Conservation (phyloP, 2,888 invertebrate species). For the Noctua janthina region DNA sequence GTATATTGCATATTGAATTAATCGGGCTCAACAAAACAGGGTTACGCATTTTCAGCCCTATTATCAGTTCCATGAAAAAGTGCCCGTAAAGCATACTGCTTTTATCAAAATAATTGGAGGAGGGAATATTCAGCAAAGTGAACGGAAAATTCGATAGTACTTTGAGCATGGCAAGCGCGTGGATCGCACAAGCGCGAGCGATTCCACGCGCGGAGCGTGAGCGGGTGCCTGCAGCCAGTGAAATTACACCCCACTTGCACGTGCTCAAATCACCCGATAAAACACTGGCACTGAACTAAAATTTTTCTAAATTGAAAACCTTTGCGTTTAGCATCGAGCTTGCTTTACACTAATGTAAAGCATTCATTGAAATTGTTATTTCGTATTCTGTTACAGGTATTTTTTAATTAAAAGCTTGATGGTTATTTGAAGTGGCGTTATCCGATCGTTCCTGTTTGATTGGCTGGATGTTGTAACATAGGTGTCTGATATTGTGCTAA, state of each 20-base stretch:
- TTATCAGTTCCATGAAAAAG: slow-evolving; percentile 47
- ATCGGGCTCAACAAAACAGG: background rate
- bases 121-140: slow-evolving; percentile 75
- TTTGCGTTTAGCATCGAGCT: slow-evolving; percentile 70
- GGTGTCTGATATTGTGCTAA: background rate
- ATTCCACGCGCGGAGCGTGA: slow-evolving; percentile 37
- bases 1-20: too few species aligned
- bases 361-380: slow-evolving; percentile 75
- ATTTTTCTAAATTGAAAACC: slow-evolving; percentile 77
- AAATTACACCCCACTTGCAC: slow-evolving; percentile 55
- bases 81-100: slow-evolving; percentile 64
- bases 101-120: slow-evolving; percentile 72
- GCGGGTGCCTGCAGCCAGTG: slow-evolving; percentile 21
- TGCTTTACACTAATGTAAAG: slow-evolving; percentile 72
- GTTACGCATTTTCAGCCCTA: slow-evolving; percentile 6
- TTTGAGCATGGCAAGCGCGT: slow-evolving; percentile 63
- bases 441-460: slow-evolving; percentile 62
- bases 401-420: slow-evolving; percentile 70
- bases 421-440: slow-evolving; percentile 64
- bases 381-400: slow-evolving; percentile 68
- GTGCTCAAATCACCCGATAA: slow-evolving; percentile 68
- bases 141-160: slow-evolving; percentile 81
- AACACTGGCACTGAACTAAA: slow-evolving; percentile 74
- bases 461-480: slow-evolving; percentile 48
- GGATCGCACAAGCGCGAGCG: slow-evolving; percentile 61